Percentiles rank a stretch among this genome's conserved stretches.
phyloP scores from a whole-genome alignment of 2,797 vertebrate genomes.

The Furcifer pardalis region DNA sequence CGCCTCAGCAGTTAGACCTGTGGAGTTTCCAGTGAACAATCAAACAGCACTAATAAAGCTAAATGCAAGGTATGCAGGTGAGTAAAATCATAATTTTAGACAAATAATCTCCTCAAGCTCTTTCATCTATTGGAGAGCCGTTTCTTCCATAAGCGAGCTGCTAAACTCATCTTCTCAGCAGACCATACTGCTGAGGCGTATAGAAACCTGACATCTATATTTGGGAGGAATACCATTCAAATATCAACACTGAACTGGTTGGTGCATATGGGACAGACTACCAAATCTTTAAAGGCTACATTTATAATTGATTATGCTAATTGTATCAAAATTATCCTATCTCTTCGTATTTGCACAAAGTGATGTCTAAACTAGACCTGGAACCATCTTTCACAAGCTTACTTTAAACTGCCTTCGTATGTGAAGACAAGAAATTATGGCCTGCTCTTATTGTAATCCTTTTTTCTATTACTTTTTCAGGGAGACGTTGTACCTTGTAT shows the following conservation, averaged over 20 bases:
- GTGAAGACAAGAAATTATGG: slow-evolving; percentile 16
- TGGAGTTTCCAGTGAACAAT: too few relatives aligned
- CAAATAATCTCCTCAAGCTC: too few relatives aligned
- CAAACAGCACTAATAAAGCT: too few relatives aligned
- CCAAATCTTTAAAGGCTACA: neutral
- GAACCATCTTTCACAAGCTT: slow-evolving; percentile 25
- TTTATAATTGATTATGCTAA: neutral
- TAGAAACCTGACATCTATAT: neutral
- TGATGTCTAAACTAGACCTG: slow-evolving; percentile 14
- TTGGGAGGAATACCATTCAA: neutral
- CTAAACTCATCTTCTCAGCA: too few relatives aligned
- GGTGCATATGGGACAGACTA: too few relatives aligned
- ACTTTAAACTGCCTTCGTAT: slow-evolving; percentile 6
- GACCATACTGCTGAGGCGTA: too few relatives aligned
- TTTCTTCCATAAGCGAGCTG: too few relatives aligned
- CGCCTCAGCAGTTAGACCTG: too few relatives aligned
- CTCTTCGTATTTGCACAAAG: slow-evolving; percentile 12
- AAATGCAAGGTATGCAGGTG: too few relatives aligned
- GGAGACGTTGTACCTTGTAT: slow-evolving; percentile 14
- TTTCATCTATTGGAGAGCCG: too few relatives aligned
- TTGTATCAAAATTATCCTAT: neutral
- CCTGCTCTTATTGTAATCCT: slow-evolving; percentile 43
- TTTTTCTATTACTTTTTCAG: slow-evolving; percentile 24
- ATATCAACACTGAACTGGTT: too few relatives aligned
- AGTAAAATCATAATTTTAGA: too few relatives aligned